Evolutionary conservation across 2,888 invertebrate genomes (phyloP).

Genomic region (Ellobium chinense): DNA sequence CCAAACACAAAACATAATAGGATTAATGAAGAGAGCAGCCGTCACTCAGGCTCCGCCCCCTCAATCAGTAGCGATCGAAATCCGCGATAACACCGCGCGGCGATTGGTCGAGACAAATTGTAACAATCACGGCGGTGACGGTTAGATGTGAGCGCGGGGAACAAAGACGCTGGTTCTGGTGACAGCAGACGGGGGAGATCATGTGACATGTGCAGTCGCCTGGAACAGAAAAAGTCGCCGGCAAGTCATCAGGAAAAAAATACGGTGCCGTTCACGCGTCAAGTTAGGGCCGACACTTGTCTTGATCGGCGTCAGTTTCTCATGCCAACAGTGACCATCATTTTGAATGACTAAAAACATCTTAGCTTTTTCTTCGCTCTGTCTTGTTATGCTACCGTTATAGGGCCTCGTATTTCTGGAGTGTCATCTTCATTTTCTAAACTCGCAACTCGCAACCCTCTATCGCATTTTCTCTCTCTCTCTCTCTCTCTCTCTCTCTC

Average conservation of each 20-base stretch:
- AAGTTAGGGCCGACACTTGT: conserved; percentile 21
- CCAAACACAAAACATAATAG: conserved; percentile 52
- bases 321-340: too few species aligned
- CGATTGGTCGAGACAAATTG: conserved; percentile 49
- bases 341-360: too few species aligned
- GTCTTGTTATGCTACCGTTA: neutral
- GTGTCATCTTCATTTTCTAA: too few species aligned
- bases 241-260: conserved; percentile 27
- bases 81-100: conserved; percentile 44
- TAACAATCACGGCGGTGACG: conserved; percentile 36
- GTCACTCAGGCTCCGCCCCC: conserved; percentile 51
- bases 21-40: conserved; percentile 53
- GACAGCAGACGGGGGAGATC: conserved; percentile 38
- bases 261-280: neutral
- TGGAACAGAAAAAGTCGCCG: conserved; percentile 35
- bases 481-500: neutral
- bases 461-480: neutral
- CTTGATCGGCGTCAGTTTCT: conserved; percentile 27
- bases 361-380: too few species aligned
- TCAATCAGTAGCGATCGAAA: conserved; percentile 55
- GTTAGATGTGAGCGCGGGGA: conserved; percentile 25
- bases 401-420: neutral
- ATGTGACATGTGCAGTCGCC: conserved; percentile 37
- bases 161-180: conserved; percentile 30
- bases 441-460: neutral